Conservation (phyloP, 2,797 vertebrate species). For the Notamacropus eugenii region DNA sequence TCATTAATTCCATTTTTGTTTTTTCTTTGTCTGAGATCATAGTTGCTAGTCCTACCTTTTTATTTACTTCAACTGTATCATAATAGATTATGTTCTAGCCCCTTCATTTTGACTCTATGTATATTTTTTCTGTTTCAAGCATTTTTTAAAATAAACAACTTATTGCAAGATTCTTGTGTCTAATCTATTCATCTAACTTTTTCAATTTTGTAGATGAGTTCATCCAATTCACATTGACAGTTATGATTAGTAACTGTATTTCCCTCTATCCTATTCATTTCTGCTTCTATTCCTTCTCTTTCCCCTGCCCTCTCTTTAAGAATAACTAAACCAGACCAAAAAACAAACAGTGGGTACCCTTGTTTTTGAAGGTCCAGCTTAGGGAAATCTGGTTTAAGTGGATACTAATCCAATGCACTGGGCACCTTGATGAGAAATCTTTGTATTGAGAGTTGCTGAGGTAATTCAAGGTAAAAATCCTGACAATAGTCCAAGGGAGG, state of each 20-base stretch:
- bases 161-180: background rate
- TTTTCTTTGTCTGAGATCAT: background rate
- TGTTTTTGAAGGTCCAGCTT: background rate
- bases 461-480: background rate
- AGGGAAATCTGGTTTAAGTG: background rate
- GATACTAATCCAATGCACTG: background rate
- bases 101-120: background rate
- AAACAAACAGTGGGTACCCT: background rate
- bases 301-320: no score
- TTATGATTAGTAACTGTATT: no score
- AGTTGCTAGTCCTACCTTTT: no score
- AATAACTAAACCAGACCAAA: no score
- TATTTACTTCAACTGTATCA: background rate
- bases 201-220: background rate
- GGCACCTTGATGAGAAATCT: background rate
- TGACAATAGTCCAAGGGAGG: background rate
- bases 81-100: background rate
- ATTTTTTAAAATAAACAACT: background rate
- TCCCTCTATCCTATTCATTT: no score
- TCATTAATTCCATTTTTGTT: background rate
- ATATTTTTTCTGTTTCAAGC: background rate
- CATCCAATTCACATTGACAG: no score
- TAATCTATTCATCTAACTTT: background rate
- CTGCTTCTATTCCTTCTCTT: no score
- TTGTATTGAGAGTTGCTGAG: background rate